Evolutionary conservation across 2,797 vertebrate genomes (phyloP).

Genomic region (Knipowitschia caucasica): DNA sequence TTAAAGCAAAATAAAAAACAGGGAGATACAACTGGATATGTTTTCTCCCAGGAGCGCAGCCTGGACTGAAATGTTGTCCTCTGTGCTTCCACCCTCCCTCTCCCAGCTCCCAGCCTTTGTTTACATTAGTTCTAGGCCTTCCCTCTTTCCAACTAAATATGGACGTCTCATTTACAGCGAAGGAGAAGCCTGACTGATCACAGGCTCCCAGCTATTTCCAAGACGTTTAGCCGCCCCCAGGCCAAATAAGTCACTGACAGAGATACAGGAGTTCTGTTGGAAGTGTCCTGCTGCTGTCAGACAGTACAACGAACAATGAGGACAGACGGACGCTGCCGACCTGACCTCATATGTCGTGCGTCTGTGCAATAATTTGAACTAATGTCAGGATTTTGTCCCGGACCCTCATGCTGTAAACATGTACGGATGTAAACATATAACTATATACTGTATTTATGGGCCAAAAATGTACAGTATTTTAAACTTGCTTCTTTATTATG

Average conservation of each 20-base stretch:
- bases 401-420: too few species aligned
- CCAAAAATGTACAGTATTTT: too few species aligned
- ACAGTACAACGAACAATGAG: too few species aligned
- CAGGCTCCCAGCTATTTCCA: constrained; percentile 39
- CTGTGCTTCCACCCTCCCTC: constrained; percentile 47
- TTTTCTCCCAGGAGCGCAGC: not conserved
- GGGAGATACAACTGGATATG: not conserved
- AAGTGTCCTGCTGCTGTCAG: too few species aligned
- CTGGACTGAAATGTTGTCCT: constrained; percentile 42
- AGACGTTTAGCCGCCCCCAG: constrained; percentile 23
- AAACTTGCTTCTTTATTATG: too few species aligned
- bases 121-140: constrained; percentile 76
- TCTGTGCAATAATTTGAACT: too few species aligned
- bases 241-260: not conserved
- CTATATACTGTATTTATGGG: too few species aligned
- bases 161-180: constrained; percentile 74
- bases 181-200: constrained; percentile 55
- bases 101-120: constrained; percentile 66
- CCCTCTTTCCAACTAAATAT: constrained; percentile 79
- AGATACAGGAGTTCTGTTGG: too few species aligned
- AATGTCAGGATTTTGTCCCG: too few species aligned
- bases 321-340: too few species aligned
- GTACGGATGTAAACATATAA: too few species aligned
- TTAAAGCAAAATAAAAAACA: not conserved
- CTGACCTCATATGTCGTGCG: too few species aligned